Base-by-base conservation (phyloP, 2,888 invertebrate genomes). In the Chouioia cunea region DNA sequence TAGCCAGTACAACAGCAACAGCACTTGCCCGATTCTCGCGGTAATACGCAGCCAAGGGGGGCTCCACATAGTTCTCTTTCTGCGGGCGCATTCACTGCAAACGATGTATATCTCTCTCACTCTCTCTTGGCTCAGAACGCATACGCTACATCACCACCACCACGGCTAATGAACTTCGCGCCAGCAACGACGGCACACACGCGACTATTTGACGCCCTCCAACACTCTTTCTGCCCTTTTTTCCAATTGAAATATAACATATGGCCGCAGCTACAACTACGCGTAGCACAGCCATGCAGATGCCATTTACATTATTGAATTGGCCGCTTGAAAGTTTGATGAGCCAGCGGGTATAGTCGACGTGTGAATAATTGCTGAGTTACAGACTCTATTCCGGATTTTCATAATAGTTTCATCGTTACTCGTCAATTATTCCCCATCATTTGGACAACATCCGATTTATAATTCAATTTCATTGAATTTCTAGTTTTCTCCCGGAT, bases 11-110 rank as follows among this genome's bases (percentile, higher is more conserved):
- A 59, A n/a, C 15, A 15, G 59, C 60, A 12, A 22, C 47, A 23
- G 18, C 16, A 52, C 52, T 52, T 52, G 52, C 52, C 3, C 20
- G 52, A 18, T 18, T 56, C 36, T 56, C 36, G 16, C 46, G 44
- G 58, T 20, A 44, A 44, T 44, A 44, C 46, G 22, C 58, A n/a
- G 14, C 20, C 46, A 22, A 16, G 63, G n/a, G 47, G 64, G 27
- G 56, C 15, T 14, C 15, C 6, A 50, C 46, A 46, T n/a, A n/a
- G 27, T 3, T 27, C 27, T 27, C 27, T 27, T 27, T 27, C 65
- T 65, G 65, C 65, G 65, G 65, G 65, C 36, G 58, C 65, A 65
- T 65, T 65, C 65, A 6, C 27, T 27, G 27, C 27, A 6, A 65
- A 14, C n/a, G 23, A n/a, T n/a, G n/a, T n/a, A n/a, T n/a, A n/a